Conservation (phyloP, 2,113 vertebrate species). For the Macrotis lagotis region DNA sequence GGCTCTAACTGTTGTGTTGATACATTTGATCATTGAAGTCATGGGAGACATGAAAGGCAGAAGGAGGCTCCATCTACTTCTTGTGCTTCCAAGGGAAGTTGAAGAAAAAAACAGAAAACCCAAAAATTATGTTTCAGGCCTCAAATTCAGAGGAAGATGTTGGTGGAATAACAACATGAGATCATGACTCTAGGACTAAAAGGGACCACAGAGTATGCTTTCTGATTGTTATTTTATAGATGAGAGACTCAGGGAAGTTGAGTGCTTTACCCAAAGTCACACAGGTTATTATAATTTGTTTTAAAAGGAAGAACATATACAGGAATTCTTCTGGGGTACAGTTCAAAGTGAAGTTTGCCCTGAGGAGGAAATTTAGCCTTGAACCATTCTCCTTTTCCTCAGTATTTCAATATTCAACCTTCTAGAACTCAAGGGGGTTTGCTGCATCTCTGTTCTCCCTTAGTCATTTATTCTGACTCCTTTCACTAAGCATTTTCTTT, state of each 20-base stretch:
- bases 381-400: not conserved
- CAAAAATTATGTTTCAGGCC: not conserved
- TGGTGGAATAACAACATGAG: not conserved
- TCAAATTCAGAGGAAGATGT: not conserved
- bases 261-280: not conserved
- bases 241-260: not conserved
- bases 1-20: not conserved
- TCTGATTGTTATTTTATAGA: not conserved
- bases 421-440: not conserved
- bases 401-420: not conserved
- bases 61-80: not conserved
- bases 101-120: not conserved
- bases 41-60: not conserved
- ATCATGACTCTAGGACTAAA: not conserved
- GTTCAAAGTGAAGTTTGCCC: not conserved
- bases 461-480: not conserved
- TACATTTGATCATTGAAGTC: fast-evolving
- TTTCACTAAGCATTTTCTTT: not conserved
- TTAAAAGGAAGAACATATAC: not conserved
- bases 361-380: not conserved
- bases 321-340: not conserved
- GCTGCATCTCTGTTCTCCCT: not conserved
- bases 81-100: not conserved
- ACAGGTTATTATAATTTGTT: not conserved
- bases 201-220: not conserved